Evolutionary conservation across 2,113 vertebrate genomes (phyloP), one percentile per base, ranked within the genome.

Genomic region (Heterocephalus glaber): DNA sequence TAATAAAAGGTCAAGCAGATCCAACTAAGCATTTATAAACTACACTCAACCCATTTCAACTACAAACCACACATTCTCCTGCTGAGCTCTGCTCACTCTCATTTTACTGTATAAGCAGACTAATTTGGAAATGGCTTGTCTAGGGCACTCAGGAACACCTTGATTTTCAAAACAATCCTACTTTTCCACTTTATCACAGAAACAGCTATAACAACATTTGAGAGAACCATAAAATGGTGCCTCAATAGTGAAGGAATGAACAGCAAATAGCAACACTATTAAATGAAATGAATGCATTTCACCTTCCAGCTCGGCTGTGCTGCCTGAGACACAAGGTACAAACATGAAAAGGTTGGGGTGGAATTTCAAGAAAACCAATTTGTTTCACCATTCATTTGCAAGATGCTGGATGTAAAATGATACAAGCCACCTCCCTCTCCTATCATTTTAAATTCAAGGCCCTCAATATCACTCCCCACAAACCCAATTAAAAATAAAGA

Each of bases 161-260:
- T 41, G 28, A 86, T 95, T 74, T 93, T 72, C 56, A 90, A 96
- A 97, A 94, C 38, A 94, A 90, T 74, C 77, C 90, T 82, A 81
- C 95, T 96, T 92, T 93, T 65, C 66, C 87, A 72, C 63, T 79
- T 54, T 84, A 92, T 56, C 60, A 93, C 16, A 93, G 70, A 90
- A 89, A 70, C 84, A 87, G 85, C 63, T 63, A 61, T 24, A 66
- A 90, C 24, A 95, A 58, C 89, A 92, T 93, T 93, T 92, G 81
- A 86, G 54, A 89, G 63, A 93, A 90, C 35, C 60, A 38, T 95
- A 97, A 98, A 97, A 97, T 97, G 97, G 97, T 96, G 95, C 79
- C 97, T 90, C 70, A 92, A 28, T 74, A 94, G 95, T 90, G 61
- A 94, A 94, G 94, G 95, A 95, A 96, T 95, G 95, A 96, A 66